These are phyloP conservation scores for Aurelia aurita DNA, from an alignment of 30 jellyfish, hydroid and myxozoan genomes.

Conservation along the genomic window DNA sequence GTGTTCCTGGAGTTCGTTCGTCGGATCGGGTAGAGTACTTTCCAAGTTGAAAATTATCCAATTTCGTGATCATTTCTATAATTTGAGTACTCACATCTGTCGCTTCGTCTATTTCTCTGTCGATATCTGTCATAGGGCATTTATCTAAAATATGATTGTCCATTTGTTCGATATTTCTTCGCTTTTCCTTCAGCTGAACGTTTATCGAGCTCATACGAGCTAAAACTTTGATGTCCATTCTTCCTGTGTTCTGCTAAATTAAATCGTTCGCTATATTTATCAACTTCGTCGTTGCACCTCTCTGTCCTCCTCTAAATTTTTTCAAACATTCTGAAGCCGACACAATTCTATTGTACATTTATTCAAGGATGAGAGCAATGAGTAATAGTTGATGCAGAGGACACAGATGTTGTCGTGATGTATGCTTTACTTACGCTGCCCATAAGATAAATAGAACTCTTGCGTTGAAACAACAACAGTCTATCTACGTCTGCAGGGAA, in stretches of 20 bases:
- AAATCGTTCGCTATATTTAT: background rate
- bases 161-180: background rate
- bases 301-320: background rate
- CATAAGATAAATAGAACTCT: too few relatives aligned
- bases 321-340: background rate
- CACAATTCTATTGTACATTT: too few relatives aligned
- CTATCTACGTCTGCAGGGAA: too few relatives aligned
- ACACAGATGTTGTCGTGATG: too few relatives aligned
- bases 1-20: background rate
- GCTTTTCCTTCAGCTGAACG: background rate
- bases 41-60: background rate
- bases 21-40: background rate
- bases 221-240: background rate
- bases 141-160: background rate
- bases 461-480: too few relatives aligned
- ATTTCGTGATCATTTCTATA: background rate
- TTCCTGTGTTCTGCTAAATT: background rate
- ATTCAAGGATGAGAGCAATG: too few relatives aligned
- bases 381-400: too few relatives aligned
- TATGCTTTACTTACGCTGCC: too few relatives aligned
- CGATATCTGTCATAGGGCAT: slow-evolving; percentile 4
- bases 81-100: slow-evolving; percentile 2
- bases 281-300: background rate
- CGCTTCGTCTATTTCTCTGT: slow-evolving; percentile 16
- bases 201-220: background rate